phyloP scores from a whole-genome alignment of 2,113 vertebrate species.

The Gavia stellata region DNA sequence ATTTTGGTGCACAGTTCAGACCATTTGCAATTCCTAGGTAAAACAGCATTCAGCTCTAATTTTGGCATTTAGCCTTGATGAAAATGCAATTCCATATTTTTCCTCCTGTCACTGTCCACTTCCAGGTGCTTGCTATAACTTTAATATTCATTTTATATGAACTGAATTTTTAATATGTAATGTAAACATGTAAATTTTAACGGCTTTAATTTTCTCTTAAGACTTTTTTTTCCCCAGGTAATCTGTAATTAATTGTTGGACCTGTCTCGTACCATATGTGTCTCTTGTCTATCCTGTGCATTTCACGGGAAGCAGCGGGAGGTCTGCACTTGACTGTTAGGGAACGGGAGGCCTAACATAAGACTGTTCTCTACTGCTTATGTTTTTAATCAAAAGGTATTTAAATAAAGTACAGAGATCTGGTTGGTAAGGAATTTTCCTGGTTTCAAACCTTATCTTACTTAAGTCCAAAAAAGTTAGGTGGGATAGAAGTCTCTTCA shows the following conservation, averaged over 20 bases:
- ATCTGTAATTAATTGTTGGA: not conserved
- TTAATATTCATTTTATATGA: not conserved
- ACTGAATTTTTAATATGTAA: not conserved
- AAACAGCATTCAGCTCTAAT: not conserved
- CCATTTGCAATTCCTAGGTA: not conserved
- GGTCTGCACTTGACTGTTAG: not conserved
- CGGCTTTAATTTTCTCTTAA: not conserved
- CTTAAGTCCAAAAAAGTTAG: not conserved
- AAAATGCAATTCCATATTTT: not conserved
- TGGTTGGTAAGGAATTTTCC: not conserved
- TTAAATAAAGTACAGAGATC: not conserved
- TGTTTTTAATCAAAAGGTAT: not conserved
- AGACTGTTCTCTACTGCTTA: not conserved
- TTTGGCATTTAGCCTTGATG: not conserved
- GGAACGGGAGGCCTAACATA: not conserved
- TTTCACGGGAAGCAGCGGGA: accelerated
- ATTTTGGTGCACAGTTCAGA: not conserved
- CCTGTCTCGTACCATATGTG: not conserved
- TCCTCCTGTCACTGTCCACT: not conserved
- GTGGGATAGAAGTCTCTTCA: not conserved
- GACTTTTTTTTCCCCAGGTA: accelerated
- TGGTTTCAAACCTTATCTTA: not conserved
- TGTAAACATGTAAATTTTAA: not conserved
- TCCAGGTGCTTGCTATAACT: not conserved
- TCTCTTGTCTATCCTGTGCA: not conserved